phyloP scores from a whole-genome alignment of 1,140 invertebrate species.

The Oryctes rhinoceros region DNA sequence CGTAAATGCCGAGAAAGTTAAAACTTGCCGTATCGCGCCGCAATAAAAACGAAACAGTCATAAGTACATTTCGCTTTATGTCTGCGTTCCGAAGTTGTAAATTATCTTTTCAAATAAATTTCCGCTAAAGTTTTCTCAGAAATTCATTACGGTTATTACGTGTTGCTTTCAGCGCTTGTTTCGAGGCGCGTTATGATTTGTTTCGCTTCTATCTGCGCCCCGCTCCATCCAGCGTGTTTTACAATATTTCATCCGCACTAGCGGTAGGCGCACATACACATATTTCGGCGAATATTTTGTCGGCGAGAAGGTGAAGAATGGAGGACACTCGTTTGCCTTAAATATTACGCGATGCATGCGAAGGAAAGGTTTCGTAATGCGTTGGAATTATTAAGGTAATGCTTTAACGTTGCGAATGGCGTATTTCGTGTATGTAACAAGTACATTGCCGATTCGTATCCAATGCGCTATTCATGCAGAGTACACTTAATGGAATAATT shows the following conservation, averaged over 20 bases:
- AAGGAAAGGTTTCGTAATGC: neutral
- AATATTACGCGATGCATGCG: neutral
- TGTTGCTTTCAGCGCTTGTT: constrained; percentile 32
- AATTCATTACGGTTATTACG: constrained; percentile 35
- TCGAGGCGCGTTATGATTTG: constrained; percentile 34
- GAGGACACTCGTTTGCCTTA: neutral
- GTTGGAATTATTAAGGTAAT: neutral
- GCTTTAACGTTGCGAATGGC: no score
- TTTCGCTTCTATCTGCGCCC: neutral
- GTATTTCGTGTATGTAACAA: no score
- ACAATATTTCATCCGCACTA: constrained; percentile 18
- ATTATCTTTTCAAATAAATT: constrained; percentile 34
- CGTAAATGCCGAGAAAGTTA: neutral
- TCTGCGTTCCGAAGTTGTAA: constrained; percentile 23
- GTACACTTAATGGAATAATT: no score
- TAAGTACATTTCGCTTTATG: constrained; percentile 18
- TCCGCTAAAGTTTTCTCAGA: constrained; percentile 27
- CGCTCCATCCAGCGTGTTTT: neutral
- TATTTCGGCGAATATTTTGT: neutral
- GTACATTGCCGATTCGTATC: no score
- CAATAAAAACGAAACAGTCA: constrained; percentile 22
- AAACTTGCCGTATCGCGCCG: neutral
- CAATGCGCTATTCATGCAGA: no score
- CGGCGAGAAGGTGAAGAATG: neutral
- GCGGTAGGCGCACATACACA: neutral